Conservation (phyloP, 2,888 invertebrate species). For the Pteria penguin region DNA sequence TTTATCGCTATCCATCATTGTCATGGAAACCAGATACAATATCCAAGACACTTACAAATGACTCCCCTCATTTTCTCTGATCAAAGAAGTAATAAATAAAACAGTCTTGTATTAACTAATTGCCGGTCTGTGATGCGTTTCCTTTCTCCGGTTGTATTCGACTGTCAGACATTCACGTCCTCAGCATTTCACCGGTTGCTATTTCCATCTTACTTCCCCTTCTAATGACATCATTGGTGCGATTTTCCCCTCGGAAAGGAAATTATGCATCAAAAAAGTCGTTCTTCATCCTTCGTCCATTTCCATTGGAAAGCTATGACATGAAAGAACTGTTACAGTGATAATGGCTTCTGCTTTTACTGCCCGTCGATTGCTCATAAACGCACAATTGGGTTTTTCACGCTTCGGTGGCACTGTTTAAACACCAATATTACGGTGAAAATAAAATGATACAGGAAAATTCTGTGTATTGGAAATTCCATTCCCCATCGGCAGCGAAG, state of each 20-base stretch:
- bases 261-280: slow-evolving; percentile 46
- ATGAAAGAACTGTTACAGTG: slow-evolving; percentile 2
- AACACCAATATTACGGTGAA: background rate
- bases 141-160: slow-evolving; percentile 34
- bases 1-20: no score
- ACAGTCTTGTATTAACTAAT: slow-evolving; percentile 36
- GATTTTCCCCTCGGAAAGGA: slow-evolving; percentile 44
- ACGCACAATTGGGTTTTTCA: slow-evolving; percentile 6
- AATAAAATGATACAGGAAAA: background rate
- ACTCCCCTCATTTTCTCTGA: slow-evolving; percentile 21
- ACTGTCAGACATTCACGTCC: slow-evolving; percentile 23
- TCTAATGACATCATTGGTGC: slow-evolving; percentile 41
- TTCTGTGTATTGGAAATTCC: background rate
- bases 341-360: background rate
- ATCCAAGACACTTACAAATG: slow-evolving; percentile 35
- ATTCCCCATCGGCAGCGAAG: background rate
- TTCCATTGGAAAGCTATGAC: slow-evolving; percentile 17
- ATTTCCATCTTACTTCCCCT: slow-evolving; percentile 43
- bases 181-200: slow-evolving; percentile 29
- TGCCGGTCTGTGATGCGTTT: slow-evolving; percentile 35
- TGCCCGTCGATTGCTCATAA: slow-evolving; percentile 1
- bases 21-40: slow-evolving; percentile 39
- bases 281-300: slow-evolving; percentile 18
- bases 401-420: slow-evolving; percentile 6
- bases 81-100: slow-evolving; percentile 44